These are phyloP conservation scores for Labeo calbasu DNA, from an alignment of 2,797 vertebrate species.

Conservation along the genomic window DNA sequence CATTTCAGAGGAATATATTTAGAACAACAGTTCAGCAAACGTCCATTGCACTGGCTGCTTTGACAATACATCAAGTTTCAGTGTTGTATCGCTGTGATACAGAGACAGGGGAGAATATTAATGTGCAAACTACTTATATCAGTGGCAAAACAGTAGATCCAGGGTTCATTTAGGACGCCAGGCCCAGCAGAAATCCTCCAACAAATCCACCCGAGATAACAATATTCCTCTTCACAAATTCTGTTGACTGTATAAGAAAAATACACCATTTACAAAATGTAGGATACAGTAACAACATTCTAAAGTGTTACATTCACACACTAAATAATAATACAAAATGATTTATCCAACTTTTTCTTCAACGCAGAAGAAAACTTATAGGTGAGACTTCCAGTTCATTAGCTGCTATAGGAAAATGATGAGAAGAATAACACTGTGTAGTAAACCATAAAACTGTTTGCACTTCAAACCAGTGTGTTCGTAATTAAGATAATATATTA, in stretches of 20 bases:
- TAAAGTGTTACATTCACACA: not conserved
- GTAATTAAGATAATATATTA: no score
- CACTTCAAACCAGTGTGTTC: no score
- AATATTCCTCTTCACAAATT: conserved; percentile 96
- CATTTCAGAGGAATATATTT: conserved; percentile 17
- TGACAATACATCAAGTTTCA: conserved; percentile 6
- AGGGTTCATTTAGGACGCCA: conserved; percentile 83
- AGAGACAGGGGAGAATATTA: conserved; percentile 16
- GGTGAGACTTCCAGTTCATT: no score
- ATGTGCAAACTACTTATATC: conserved; percentile 3
- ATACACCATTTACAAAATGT: conserved; percentile 1
- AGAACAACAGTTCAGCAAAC: conserved; percentile 21
- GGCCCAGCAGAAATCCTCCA: conserved; percentile 95
- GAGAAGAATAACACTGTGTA: no score
- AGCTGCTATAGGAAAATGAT: no score
- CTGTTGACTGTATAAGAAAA: conserved; percentile 83
- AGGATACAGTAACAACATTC: not conserved
- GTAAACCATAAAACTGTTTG: no score
- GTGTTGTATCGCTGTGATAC: conserved; percentile 1
- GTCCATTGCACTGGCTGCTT: conserved; percentile 28
- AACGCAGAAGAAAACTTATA: no score
- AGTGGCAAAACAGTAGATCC: conserved; percentile 41
- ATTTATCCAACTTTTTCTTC: no score
- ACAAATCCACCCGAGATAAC: conserved; percentile 94
- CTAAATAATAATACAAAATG: conserved; percentile 1